A percentile compares a stretch with the other conserved stretches of the same genome.
Evolutionary conservation across 2,113 vertebrate genomes (phyloP).

Genomic region (Tricholaema leucomelas): DNA sequence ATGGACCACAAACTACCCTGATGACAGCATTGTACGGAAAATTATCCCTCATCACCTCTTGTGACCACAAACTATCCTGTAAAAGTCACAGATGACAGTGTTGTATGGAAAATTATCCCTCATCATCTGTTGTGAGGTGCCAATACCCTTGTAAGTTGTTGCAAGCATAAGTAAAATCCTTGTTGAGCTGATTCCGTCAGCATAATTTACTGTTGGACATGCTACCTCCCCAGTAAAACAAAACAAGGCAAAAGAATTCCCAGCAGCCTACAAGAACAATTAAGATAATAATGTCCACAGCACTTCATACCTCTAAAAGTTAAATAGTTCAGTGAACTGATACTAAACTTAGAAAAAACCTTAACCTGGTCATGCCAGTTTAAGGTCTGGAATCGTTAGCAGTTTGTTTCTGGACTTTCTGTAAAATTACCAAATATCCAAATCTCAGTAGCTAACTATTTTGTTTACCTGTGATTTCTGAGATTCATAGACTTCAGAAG

Average conservation of each 20-base stretch:
- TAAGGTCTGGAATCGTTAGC: neutral
- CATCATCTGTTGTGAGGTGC: neutral
- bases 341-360: neutral
- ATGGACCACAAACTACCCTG: neutral
- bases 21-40: neutral
- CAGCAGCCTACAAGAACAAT: neutral
- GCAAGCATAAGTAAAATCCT: neutral
- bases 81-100: neutral
- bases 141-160: neutral
- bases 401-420: neutral
- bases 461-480: neutral
- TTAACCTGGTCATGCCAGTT: neutral
- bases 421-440: neutral
- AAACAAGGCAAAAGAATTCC: neutral
- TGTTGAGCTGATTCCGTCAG: neutral
- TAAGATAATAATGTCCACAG: neutral
- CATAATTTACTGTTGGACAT: neutral
- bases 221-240: neutral
- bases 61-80: neutral
- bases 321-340: neutral
- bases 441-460: neutral
- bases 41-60: neutral
- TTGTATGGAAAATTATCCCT: neutral
- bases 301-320: neutral
- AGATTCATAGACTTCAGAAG: neutral